Evolutionary conservation across 1,140 invertebrate genomes (phyloP), one percentile per base, ranked within the genome.

Genomic region (Pogonognathellus flavescens): DNA sequence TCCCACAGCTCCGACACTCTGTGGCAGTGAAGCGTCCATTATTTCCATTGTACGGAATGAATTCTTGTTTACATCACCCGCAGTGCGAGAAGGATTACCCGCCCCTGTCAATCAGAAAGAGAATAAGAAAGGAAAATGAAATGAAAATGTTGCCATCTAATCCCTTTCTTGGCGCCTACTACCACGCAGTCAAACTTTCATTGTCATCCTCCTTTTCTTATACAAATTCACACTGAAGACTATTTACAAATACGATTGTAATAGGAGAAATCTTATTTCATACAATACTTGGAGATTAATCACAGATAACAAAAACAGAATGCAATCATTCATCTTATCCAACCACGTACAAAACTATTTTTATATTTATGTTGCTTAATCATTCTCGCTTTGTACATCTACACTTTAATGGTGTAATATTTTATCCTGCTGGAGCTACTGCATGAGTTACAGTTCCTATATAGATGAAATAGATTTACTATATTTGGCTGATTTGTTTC

Each of bases 41-140:
- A 52, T 84, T n/a, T 57, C 82, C 66, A 84, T 85, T 84, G 70
- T 87, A 31, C 31, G 55, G 62, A 62, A 80, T 84, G 82, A 84
- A 86, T 84, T 88, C 80, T 84, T 87, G 85, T 85, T 87, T 86
- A 86, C 85, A 82, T 86, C 87, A 86, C 87, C 87, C 62, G 85
- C 83, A 80, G 87, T 59, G 87, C 83, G 83, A 53, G 59, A 66
- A 82, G 80, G 82, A 88, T 86, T 86, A 88, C 85, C 72, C 84
- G 85, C 83, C 83, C 57, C 87, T 88, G 87, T 86, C 87, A 88
- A 88, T 88, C 85, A 88, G 18, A 72, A 86, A 20, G 11, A 84
- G 62, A 85, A 66, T 76, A 50, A 76, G 70, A 76, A 76, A 76
- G 41, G 13, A 50, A 76, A 49, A 80, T 25, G 22, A 82, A 85